Evolutionary conservation across 2,888 invertebrate species (phyloP).

Genomic region (Lycocerus yunnanus): DNA sequence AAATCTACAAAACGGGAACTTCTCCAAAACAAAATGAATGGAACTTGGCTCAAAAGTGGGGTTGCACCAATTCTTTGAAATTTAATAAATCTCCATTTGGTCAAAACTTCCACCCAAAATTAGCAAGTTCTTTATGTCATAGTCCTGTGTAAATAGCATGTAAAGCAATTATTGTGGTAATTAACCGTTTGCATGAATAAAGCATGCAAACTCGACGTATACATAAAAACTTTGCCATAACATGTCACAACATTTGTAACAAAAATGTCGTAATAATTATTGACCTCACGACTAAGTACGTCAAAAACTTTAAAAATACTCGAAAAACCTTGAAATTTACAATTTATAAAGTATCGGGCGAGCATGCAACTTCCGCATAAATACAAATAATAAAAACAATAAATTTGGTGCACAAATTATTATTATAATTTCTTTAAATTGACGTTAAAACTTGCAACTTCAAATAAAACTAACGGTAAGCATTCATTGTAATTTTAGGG

Average conservation of each 20-base stretch:
- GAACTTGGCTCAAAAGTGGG: background rate
- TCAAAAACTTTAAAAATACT: slow-evolving; percentile 1
- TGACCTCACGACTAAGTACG: background rate
- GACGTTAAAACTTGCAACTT: background rate
- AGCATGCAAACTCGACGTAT: background rate
- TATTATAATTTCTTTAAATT: background rate
- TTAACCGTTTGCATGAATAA: background rate
- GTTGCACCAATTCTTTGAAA: background rate
- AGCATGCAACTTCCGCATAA: slow-evolving; percentile 3
- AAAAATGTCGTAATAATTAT: background rate
- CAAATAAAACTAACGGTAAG: background rate
- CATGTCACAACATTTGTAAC: background rate
- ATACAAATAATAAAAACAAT: background rate
- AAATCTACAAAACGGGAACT: background rate
- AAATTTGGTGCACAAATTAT: background rate
- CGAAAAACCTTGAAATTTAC: slow-evolving; percentile 2
- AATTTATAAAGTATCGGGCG: background rate
- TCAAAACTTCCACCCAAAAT: background rate
- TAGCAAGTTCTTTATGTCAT: background rate
- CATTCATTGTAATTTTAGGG: background rate
- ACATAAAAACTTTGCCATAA: background rate
- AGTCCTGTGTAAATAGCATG: background rate
- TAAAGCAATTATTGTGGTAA: background rate
- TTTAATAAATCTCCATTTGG: background rate
- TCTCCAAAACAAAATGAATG: background rate